Evolutionary conservation across 2,113 vertebrate species (phyloP).

Genomic region (Aptenodytes forsteri): DNA sequence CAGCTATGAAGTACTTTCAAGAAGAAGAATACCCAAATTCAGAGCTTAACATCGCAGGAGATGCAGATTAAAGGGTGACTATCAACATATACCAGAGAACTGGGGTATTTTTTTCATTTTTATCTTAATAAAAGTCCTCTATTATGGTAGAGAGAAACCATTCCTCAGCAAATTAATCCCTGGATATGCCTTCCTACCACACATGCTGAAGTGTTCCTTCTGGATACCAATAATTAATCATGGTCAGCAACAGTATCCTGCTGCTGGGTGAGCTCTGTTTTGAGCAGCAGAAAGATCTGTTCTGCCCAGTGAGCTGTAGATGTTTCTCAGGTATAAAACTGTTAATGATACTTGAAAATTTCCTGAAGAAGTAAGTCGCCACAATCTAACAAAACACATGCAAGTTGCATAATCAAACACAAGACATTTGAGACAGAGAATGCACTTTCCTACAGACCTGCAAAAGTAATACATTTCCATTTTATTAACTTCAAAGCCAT

Average conservation of each 20-base stretch:
- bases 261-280: background rate
- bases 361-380: background rate
- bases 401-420: background rate
- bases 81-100: background rate
- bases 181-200: background rate
- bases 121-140: background rate
- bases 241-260: background rate
- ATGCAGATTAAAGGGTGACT: background rate
- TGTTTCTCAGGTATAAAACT: background rate
- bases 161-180: background rate
- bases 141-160: background rate
- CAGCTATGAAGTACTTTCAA: background rate
- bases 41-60: background rate
- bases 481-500: background rate
- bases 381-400: background rate
- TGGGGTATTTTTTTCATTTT: background rate
- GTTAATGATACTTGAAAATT: background rate
- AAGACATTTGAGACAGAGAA: background rate
- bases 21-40: background rate
- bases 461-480: background rate
- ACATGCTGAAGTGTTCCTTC: background rate
- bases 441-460: background rate
- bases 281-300: background rate
- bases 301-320: background rate
- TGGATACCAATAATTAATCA: background rate